Evolutionary conservation across 1,140 invertebrate genomes (phyloP).

Genomic region (Drosophila aff.): DNA sequence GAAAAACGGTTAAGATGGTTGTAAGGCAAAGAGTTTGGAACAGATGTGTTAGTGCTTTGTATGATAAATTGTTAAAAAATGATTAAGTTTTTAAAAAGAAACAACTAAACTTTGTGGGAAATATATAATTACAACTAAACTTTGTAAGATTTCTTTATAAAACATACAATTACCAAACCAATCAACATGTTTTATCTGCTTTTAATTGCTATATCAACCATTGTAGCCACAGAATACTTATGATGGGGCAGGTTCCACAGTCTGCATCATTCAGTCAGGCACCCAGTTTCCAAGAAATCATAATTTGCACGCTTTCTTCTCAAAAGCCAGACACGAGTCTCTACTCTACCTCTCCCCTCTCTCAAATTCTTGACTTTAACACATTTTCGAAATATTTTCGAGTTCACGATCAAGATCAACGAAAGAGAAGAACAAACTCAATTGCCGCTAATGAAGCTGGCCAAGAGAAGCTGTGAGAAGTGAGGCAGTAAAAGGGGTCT

Average conservation of each 20-base stretch:
- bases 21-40: conserved; percentile 8
- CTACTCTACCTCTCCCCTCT: background rate
- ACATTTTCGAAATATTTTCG: conserved; percentile 75
- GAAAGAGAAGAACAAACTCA: conserved; percentile 55
- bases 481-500: conserved; percentile 8
- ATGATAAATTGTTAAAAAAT: conserved; percentile 8
- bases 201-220: conserved; percentile 34
- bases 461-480: conserved; percentile 56
- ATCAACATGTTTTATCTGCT: background rate
- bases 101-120: background rate
- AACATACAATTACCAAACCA: background rate
- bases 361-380: conserved; percentile 60
- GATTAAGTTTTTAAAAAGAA: background rate
- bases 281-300: conserved; percentile 48
- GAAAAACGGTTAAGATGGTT: background rate
- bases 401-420: conserved; percentile 69
- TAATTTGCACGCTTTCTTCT: conserved; percentile 81
- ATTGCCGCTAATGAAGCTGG: conserved; percentile 73
- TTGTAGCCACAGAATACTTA: background rate
- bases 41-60: background rate
- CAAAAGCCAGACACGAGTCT: conserved; percentile 50
- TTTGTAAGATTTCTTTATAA: background rate
- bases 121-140: background rate
- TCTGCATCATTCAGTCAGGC: conserved; percentile 8
- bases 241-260: conserved; percentile 9